Conservation (phyloP, 1,140 invertebrate genomes). For the Portunus trituberculatus region DNA sequence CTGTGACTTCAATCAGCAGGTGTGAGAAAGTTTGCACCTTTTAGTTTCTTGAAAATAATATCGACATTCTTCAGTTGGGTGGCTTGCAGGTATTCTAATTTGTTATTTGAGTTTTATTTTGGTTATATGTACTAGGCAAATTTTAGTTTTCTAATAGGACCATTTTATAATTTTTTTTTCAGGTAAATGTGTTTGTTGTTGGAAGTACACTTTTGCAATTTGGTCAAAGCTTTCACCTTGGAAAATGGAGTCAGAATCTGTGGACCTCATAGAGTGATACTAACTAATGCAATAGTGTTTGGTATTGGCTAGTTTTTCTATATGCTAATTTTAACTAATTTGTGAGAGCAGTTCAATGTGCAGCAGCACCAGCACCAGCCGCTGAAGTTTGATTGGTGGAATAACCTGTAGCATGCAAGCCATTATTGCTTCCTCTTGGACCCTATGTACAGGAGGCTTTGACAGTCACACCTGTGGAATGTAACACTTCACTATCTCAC, state of each 20-base stretch:
- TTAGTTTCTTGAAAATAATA: too few species aligned
- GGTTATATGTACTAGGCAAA: too few species aligned
- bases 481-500: too few species aligned
- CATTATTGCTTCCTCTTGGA: not conserved
- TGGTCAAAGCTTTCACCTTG: not conserved
- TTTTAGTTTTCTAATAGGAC: too few species aligned
- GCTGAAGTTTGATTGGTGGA: not conserved
- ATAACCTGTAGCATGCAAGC: not conserved
- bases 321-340: not conserved
- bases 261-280: not conserved
- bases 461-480: too few species aligned
- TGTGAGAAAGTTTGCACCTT: too few species aligned
- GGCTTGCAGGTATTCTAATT: too few species aligned
- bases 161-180: too few species aligned
- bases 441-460: not conserved
- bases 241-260: not conserved
- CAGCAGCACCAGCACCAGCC: not conserved
- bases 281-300: too few species aligned
- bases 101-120: too few species aligned
- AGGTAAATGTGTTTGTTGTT: not conserved
- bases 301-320: not conserved
- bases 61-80: too few species aligned
- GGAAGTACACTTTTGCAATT: not conserved
- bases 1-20: too few species aligned
- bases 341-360: not conserved